Base-by-base conservation (phyloP, 2,888 invertebrate genomes). In the Cephus sareptanus region DNA sequence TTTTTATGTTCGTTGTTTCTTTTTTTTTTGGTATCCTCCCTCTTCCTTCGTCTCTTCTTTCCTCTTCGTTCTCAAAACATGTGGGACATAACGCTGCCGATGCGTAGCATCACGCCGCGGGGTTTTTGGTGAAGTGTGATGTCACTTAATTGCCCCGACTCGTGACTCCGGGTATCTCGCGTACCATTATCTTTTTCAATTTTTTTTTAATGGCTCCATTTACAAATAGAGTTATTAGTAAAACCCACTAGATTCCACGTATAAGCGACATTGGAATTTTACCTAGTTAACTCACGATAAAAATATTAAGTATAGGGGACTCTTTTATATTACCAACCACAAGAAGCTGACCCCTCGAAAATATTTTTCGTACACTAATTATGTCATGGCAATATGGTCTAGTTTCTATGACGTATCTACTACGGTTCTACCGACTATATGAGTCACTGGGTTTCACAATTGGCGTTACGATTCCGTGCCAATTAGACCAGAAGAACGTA, bases 1-100 rank as follows among this genome's bases (percentile, higher is more conserved):
- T 81, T 79, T 79, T 78, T 71, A 76, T 75, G 77, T 70, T 74
- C 70, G 69, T 13, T 75, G 34, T 75, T 71, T 56, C 15, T 37
- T 75, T 30, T 37, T 75, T 78, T 69, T 31, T 69, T 70, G 35
- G 56, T 78, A 73, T 73, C n/a, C 77, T 68, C 70, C 73, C 74
- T 40, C 69, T 37, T 56, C 23, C 23, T 56, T 56, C 56, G 56
- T 56, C 15, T 40, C 40, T 40, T 40, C 40, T 6, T 40, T 40
- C 40, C 40, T 40, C 15, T 1, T 56, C 56, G 0, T 56, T 56
- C 56, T 56, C 9, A 23, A 23, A 23, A 56, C 56, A 56, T 56
- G 56, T 56, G 56, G 56, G 56, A 56, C 23, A 35, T 12, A 12
- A 35, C 35, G 9, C 56, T 23, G 23, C 56, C 56, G 56, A 23